Base-by-base conservation (phyloP, 2,797 vertebrate genomes). In the Dendrocincla tyrannina region DNA sequence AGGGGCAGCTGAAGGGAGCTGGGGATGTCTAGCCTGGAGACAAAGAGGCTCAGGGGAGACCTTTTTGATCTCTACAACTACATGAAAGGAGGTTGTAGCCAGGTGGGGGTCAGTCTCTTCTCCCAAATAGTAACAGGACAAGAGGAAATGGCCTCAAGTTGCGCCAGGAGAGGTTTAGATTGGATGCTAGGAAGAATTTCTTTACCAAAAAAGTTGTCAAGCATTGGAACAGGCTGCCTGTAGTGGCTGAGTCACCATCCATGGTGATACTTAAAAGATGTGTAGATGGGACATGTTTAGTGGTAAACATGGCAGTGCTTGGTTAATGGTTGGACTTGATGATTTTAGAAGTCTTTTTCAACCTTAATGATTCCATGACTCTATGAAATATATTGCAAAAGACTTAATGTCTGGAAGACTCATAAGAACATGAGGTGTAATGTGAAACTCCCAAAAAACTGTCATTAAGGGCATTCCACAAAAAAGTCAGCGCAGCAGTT, bases 391-490 rank as follows among this genome's bases (percentile, higher is more conserved):
- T 10, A 16, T 64, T 75, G 60, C 1, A 2, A 74, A 92, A 89
- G 82, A 30, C 62, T 41, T 53, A 9, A 46, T 46, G 58, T 89
- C 81, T 3, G 8, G 46, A 68, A 92, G 59, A 52, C 85, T 89
- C 7, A 0, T 32, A 76, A 92, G 75, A 82, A 33, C 41, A 41
- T 39, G 81, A 96, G 50, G 82, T 7, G 18, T 91, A 75, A 93
- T 32, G 47, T 91, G 87, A 92, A 94, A 85, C 66, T 96, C 89
- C 66, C 75, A 44, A 44, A 83, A 85, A 79, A 8, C 49, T 89
- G 62, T 92, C 75, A 80, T 84, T 55, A 37, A 75, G 68, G 64
- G 30, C 72, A 50, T 85, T 89, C 76, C 88, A 47, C 56, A 85
- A 73, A 91, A 83, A 42, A 93, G 78, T 78, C 39, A 88, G 53